phyloP scores from a whole-genome alignment of 2,113 vertebrate species.

The Oryctolagus cuniculus region DNA sequence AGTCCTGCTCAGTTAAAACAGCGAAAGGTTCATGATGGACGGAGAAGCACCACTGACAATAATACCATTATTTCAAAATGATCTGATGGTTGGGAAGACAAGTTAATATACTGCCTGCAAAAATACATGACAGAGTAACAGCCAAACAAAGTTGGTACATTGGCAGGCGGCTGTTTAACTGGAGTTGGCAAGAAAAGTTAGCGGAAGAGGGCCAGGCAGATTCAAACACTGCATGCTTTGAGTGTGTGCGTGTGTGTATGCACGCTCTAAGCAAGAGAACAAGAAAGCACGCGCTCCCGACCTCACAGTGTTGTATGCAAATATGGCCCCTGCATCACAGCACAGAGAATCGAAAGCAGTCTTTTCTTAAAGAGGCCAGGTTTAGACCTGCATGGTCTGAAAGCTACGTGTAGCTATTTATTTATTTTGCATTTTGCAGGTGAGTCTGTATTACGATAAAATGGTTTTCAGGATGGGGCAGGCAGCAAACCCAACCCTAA shows the following conservation, averaged over 20 bases:
- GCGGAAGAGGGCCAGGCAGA: neutral
- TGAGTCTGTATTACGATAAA: too few species aligned
- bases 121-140: neutral
- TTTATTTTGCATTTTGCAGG: too few species aligned
- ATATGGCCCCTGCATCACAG: neutral
- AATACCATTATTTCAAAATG: conserved; percentile 9
- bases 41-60: neutral
- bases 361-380: neutral
- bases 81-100: conserved; percentile 10
- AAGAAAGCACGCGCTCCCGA: neutral
- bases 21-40: neutral
- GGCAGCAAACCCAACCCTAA: too few species aligned
- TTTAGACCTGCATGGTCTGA: neutral
- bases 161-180: neutral
- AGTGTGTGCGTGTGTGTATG: neutral
- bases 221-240: neutral
- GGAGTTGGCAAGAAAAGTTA: neutral
- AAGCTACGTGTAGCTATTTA: neutral
- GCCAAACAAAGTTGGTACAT: neutral
- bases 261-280: neutral
- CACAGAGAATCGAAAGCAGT: neutral
- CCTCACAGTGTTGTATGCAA: neutral
- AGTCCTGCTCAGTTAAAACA: conserved; percentile 20
- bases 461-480: too few species aligned
- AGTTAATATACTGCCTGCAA: conserved; percentile 39